Evolutionary conservation across 2,113 vertebrate genomes (phyloP).

Genomic region (Chiloscyllium plagiosum): DNA sequence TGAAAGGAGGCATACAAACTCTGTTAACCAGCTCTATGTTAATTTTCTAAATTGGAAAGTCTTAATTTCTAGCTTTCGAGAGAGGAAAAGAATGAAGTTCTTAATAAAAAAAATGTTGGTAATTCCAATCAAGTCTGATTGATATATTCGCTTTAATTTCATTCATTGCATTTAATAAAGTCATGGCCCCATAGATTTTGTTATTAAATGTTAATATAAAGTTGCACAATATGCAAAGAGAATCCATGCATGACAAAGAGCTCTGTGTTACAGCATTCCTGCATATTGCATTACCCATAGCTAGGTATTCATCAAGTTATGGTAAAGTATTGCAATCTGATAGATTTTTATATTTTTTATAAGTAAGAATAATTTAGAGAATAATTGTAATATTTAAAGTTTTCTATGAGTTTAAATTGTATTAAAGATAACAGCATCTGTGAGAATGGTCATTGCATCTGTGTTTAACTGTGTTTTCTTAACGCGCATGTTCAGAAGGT

Average conservation of each 20-base stretch:
- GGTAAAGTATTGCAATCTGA: not conserved
- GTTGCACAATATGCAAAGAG: not conserved
- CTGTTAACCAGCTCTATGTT: not conserved
- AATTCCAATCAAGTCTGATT: not conserved
- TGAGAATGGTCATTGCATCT: constrained; percentile 21
- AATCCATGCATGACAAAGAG: not conserved
- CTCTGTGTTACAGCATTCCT: not conserved
- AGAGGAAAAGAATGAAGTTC: not conserved
- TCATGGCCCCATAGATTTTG: not conserved
- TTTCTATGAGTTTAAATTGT: not conserved
- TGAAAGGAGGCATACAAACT: not conserved
- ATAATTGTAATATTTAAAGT: not conserved
- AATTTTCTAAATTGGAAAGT: not conserved
- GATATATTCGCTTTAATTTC: not conserved
- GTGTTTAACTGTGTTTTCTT: constrained; percentile 17
- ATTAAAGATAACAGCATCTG: not conserved
- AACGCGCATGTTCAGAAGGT: constrained; percentile 28
- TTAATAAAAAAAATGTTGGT: not conserved
- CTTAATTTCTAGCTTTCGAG: not conserved
- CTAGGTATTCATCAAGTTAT: constrained; percentile 19
- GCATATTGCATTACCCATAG: not conserved
- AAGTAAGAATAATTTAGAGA: not conserved
- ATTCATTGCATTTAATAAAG: not conserved
- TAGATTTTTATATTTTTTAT: not conserved
- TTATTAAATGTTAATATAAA: constrained; percentile 18